Evolutionary conservation across 2,888 invertebrate species (phyloP), one percentile per base, ranked within the genome.

Genomic region (Meta bourneti): DNA sequence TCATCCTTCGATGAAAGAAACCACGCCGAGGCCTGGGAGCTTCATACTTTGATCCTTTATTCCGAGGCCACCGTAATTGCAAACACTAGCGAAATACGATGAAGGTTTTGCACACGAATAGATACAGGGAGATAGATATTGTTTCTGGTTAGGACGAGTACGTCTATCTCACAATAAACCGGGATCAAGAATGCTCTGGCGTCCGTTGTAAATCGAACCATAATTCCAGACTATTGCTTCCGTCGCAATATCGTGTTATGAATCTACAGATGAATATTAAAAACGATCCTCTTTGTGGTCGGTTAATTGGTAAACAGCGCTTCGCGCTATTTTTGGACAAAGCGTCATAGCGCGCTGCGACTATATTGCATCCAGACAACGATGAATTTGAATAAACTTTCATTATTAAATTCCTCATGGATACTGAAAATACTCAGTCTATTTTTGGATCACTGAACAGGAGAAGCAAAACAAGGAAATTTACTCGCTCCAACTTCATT

Each of bases 221-320:
- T 84, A 84, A 84, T 84, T 84, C 84, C 54, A 13, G 72, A 20
- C 74, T 79, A 79, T 61, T 34, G 34, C 79, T 20, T 61, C 20
- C 34, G 20, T 16, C 16, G 48, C 74, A 72, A 75, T 84, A 84
- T 84, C 54, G 34, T 52, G 74, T 84, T 84, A 84, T 84, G 75
- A 84, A 84, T 84, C 74, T 19, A 82, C 71, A 75, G 34, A 84
- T 61, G 74, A 54, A 75, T 84, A 84, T 84, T 84, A 84, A 84
- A 81, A 84, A 72, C 54, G 74, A 72, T 54, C 72, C 69, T 7
- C 75, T 61, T 54, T 84, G 75, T 84, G 74, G 19, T n/a, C 49
- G 48, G 61, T 84, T 84, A 84, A 84, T 84, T 84, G 75, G 54
- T 75, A 61, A 61, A 84, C 54, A 54, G 84, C 61, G 48, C 9